Evolutionary conservation across 2,113 vertebrate species (phyloP).

Genomic region (Galemys pyrenaicus): DNA sequence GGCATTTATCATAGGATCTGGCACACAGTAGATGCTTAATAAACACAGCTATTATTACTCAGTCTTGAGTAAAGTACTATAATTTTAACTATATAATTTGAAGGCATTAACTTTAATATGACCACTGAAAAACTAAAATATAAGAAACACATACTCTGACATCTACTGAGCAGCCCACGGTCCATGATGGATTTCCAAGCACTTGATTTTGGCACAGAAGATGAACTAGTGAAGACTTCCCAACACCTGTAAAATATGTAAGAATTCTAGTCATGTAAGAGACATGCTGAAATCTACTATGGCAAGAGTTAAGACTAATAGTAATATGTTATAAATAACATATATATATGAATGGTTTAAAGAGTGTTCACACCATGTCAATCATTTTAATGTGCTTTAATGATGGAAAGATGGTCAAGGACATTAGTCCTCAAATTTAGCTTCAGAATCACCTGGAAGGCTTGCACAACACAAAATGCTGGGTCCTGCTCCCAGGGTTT

Average conservation of each 20-base stretch:
- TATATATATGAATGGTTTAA: neutral
- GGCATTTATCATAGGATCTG: neutral
- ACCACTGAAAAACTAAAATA: constrained; percentile 50
- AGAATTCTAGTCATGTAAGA: constrained; percentile 44
- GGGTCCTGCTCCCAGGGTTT: neutral
- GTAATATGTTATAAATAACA: too few relatives aligned
- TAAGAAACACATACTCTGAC: constrained; percentile 92
- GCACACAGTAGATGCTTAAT: neutral
- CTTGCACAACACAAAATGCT: neutral
- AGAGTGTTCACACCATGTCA: neutral
- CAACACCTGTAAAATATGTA: constrained; percentile 90
- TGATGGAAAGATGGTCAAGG: neutral
- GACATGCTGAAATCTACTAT: neutral
- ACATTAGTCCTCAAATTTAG: neutral
- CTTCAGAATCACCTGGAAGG: neutral
- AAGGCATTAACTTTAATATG: constrained; percentile 21
- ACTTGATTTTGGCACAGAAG: constrained; percentile 97
- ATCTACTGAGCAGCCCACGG: constrained; percentile 98
- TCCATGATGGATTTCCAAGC: constrained; percentile 98
- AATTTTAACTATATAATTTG: constrained; percentile 20
- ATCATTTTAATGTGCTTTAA: constrained; percentile 10
- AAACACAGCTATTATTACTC: constrained; percentile 39
- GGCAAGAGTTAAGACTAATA: neutral
- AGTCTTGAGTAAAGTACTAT: neutral
- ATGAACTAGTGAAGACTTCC: constrained; percentile 97